A percentile compares a stretch with the other conserved stretches of the same genome.
Evolutionary conservation across 2,113 vertebrate genomes (phyloP).

Genomic region (Pygoscelis adeliae): DNA sequence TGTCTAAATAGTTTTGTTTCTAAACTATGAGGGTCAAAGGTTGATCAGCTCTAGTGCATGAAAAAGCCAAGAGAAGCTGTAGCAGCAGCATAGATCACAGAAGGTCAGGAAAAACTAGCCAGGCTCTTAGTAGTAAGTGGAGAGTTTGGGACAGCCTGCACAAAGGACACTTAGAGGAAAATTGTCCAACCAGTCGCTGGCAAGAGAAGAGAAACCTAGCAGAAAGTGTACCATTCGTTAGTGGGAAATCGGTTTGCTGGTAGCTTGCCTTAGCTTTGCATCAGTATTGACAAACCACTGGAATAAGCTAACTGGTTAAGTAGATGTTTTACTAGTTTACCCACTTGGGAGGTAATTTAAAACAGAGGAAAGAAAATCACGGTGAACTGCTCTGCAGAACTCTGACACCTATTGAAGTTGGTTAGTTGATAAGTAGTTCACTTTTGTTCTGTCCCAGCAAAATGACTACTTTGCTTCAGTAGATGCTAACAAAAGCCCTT

Average conservation of each 20-base stretch:
- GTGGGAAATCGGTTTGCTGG: background rate
- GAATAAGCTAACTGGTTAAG: background rate
- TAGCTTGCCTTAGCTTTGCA: background rate
- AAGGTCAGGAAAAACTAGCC: background rate
- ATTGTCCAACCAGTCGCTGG: background rate
- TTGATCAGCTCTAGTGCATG: background rate
- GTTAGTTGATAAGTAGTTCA: constrained; percentile 43
- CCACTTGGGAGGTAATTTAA: background rate
- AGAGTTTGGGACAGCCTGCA: background rate
- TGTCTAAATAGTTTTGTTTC: constrained; percentile 18
- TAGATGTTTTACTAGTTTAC: background rate
- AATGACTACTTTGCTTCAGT: constrained; percentile 58
- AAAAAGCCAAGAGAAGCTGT: background rate
- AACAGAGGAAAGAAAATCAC: background rate
- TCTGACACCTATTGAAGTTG: background rate
- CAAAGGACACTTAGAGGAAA: background rate
- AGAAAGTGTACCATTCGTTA: background rate
- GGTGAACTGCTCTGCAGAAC: background rate
- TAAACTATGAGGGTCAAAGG: background rate
- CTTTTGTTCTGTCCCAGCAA: constrained; percentile 48
- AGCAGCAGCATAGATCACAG: background rate
- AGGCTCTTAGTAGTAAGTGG: background rate
- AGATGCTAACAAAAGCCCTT: constrained; percentile 68
- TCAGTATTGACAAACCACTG: background rate
- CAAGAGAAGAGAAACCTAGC: background rate